These are phyloP conservation scores for Teleiodes luculella DNA, from an alignment of 2,888 invertebrate genomes.

Conservation along the genomic window DNA sequence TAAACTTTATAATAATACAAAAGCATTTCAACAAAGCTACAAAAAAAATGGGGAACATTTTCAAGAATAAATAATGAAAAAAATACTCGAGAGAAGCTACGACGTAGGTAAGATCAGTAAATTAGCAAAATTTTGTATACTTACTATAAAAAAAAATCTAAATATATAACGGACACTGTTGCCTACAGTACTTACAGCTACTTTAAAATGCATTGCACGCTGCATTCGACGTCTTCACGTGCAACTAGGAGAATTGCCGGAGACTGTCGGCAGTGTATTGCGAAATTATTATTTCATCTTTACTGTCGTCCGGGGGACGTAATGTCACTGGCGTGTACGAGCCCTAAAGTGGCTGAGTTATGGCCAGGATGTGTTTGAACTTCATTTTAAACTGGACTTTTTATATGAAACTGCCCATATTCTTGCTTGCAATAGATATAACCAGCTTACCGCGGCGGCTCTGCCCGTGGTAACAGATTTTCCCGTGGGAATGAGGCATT, in stretches of 20 bases:
- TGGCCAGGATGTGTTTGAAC: not conserved
- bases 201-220: slow-evolving; percentile 14
- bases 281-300: slow-evolving; percentile 10
- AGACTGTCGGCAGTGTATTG: slow-evolving; percentile 1
- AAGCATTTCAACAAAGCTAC: too few species aligned
- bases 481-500: too few species aligned
- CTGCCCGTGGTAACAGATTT: too few species aligned
- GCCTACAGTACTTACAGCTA: not conserved
- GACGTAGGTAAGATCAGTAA: too few species aligned
- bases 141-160: too few species aligned
- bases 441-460: too few species aligned
- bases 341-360: slow-evolving; percentile 2
- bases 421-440: not conserved
- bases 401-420: not conserved
- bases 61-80: too few species aligned
- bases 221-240: slow-evolving; percentile 2
- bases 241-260: not conserved
- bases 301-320: not conserved
- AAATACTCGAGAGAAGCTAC: too few species aligned
- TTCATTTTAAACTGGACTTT: not conserved
- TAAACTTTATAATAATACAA: too few species aligned
- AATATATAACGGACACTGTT: not conserved
- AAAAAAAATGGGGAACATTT: too few species aligned
- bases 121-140: too few species aligned
- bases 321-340: not conserved